A percentile compares a stretch with the other conserved stretches of the same genome.
Conservation (phyloP, 2,113 vertebrate species). For the Syngnathus typhle region DNA sequence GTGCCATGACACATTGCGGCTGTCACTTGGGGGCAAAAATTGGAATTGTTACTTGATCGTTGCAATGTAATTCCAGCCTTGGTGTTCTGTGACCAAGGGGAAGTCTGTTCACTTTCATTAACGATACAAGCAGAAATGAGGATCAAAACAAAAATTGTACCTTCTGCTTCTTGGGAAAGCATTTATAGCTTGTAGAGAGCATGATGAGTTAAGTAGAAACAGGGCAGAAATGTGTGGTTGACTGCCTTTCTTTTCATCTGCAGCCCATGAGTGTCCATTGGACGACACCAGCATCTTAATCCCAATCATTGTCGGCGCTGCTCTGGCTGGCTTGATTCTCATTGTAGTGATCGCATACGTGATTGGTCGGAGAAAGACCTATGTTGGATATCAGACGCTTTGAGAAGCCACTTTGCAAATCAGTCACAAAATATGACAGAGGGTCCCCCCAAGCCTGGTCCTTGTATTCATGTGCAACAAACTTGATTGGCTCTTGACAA, state of each 20-base stretch:
- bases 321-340: constrained; percentile 94
- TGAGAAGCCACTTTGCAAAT: constrained; percentile 63
- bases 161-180: neutral
- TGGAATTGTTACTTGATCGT: neutral
- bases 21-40: neutral
- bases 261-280: constrained; percentile 95
- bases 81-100: neutral
- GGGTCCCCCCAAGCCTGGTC: constrained; percentile 54
- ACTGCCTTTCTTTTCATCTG: constrained; percentile 81
- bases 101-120: neutral
- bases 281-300: constrained; percentile 97
- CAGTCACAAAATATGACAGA: constrained; percentile 15
- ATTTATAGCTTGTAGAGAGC: neutral
- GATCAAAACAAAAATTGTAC: neutral
- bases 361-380: constrained; percentile 98
- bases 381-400: constrained; percentile 96
- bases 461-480: constrained; percentile 40
- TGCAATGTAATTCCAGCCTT: neutral
- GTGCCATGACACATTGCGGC: too few species aligned
- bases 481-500: constrained; percentile 29
- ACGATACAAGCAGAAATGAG: neutral
- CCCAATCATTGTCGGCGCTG: constrained; percentile 96
- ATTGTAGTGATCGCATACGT: constrained; percentile 96
- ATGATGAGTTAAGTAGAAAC: neutral
- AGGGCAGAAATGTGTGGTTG: constrained; percentile 33